These are phyloP conservation scores for Pegea sp. DNA, from an alignment of 23 tunicate genomes.

Conservation along the genomic window DNA sequence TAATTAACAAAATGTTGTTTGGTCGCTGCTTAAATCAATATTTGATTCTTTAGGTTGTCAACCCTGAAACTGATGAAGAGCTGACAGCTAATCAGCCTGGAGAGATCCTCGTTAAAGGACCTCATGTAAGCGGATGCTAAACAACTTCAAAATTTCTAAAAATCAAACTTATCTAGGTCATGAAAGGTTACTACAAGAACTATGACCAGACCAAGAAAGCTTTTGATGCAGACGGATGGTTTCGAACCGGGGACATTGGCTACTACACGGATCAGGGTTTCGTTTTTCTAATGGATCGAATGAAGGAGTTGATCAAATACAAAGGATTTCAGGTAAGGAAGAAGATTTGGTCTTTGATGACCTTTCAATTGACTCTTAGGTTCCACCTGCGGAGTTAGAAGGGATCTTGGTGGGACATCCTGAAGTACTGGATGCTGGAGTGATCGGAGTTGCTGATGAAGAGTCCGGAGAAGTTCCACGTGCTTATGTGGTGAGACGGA, in stretches of 20 bases:
- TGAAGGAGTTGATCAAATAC: constrained; percentile 56
- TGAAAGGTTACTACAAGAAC: constrained; percentile 25
- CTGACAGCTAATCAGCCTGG: constrained; percentile 23
- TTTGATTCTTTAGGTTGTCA: constrained; percentile 18
- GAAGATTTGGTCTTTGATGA: no score
- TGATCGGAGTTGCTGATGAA: constrained; percentile 26
- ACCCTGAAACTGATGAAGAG: constrained; percentile 24
- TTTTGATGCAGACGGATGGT: constrained; percentile 20
- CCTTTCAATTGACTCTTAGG: no score
- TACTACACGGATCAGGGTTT: constrained; percentile 34
- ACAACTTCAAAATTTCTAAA: no score
- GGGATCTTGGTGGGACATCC: constrained; percentile 12
- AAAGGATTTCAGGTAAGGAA: constrained; percentile 60
- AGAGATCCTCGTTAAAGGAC: constrained; percentile 20
- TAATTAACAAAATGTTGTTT: not conserved
- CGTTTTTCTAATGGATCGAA: constrained; percentile 18
- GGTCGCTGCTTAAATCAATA: no score
- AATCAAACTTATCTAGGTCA: constrained; percentile 16
- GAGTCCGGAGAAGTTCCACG: constrained; percentile 37
- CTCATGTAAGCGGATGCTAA: no score
- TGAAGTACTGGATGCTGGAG: constrained; percentile 30
- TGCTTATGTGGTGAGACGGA: constrained; percentile 32
- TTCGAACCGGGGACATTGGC: constrained; percentile 48
- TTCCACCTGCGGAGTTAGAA: constrained; percentile 47
- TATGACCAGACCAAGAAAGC: constrained; percentile 4